Evolutionary conservation across 2,888 invertebrate species (phyloP).

Genomic region (Chrysolina haemoptera): DNA sequence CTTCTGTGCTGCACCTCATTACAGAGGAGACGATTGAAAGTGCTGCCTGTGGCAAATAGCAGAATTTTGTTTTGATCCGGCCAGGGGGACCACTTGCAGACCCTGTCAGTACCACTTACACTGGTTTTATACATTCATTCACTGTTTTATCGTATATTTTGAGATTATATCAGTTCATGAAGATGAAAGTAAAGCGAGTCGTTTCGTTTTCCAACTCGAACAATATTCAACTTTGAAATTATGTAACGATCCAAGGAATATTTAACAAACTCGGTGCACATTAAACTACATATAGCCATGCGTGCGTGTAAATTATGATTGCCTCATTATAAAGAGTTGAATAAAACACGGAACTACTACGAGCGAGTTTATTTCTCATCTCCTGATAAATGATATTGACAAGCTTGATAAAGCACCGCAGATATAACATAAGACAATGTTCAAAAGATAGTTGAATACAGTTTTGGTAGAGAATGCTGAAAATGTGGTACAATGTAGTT

Average conservation of each 20-base stretch:
- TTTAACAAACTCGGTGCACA: slow-evolving; percentile 1
- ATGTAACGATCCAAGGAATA: slow-evolving; percentile 14
- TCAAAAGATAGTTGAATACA: too few relatives aligned
- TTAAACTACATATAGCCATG: slow-evolving; percentile 25
- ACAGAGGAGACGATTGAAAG: too few relatives aligned
- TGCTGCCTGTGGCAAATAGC: too few relatives aligned
- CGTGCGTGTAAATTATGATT: slow-evolving; percentile 26
- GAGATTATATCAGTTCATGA: too few relatives aligned
- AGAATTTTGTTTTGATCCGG: too few relatives aligned
- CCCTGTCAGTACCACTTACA: too few relatives aligned
- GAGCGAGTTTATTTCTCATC: slow-evolving; percentile 8
- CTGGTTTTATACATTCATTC: too few relatives aligned
- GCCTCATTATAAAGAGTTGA: slow-evolving; percentile 4
- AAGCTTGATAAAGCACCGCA: not conserved
- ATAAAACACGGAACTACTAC: slow-evolving; percentile 3
- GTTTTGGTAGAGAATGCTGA: not conserved
- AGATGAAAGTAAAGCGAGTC: too few relatives aligned
- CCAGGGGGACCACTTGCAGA: too few relatives aligned
- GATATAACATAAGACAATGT: not conserved
- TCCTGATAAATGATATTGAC: not conserved
- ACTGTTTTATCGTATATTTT: too few relatives aligned
- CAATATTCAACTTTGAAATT: not conserved
- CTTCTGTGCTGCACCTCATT: too few relatives aligned
- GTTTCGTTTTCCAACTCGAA: not conserved
- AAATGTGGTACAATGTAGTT: too few relatives aligned